Conservation (phyloP, 2,888 invertebrate genomes). For the Polydesmus complanatus region DNA sequence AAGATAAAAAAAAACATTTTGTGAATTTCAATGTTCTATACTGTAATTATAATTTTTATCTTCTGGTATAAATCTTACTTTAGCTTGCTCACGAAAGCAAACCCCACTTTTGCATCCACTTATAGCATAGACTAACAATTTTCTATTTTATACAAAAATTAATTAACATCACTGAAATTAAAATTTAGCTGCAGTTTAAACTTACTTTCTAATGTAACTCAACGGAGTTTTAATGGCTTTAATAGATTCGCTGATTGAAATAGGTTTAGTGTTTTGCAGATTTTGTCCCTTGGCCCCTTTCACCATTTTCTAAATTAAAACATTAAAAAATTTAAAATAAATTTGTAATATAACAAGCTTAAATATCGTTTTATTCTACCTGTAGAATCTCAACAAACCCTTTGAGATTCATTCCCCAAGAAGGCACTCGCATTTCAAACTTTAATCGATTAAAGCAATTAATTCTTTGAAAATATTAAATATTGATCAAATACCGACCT, state of each 20-base stretch:
- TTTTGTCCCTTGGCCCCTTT: not conserved
- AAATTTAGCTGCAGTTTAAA: not conserved
- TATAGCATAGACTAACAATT: slow-evolving; percentile 6
- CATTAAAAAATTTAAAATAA: not conserved
- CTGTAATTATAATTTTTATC: not conserved
- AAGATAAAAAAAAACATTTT: slow-evolving; percentile 1
- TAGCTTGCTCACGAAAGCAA: slow-evolving; percentile 14
- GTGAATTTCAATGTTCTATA: not conserved
- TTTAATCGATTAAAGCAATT: slow-evolving; percentile 27
- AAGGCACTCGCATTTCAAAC: slow-evolving; percentile 50
- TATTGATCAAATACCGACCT: slow-evolving; percentile 27
- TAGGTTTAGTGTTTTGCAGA: not conserved
- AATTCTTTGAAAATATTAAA: not conserved
- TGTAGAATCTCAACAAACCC: slow-evolving; percentile 49
- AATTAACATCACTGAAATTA: not conserved
- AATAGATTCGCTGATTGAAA: not conserved
- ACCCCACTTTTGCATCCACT: slow-evolving; percentile 11
- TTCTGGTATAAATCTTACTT: slow-evolving; percentile 1
- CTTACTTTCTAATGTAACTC: not conserved
- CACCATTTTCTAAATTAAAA: not conserved
- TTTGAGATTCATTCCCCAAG: slow-evolving; percentile 50
- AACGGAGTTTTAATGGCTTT: not conserved
- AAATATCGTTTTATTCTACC: slow-evolving; percentile 23
- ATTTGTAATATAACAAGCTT: too few relatives aligned
- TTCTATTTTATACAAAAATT: slow-evolving; percentile 8